Evolutionary conservation across 2,797 vertebrate species (phyloP).

Genomic region (Pristis pectinata): DNA sequence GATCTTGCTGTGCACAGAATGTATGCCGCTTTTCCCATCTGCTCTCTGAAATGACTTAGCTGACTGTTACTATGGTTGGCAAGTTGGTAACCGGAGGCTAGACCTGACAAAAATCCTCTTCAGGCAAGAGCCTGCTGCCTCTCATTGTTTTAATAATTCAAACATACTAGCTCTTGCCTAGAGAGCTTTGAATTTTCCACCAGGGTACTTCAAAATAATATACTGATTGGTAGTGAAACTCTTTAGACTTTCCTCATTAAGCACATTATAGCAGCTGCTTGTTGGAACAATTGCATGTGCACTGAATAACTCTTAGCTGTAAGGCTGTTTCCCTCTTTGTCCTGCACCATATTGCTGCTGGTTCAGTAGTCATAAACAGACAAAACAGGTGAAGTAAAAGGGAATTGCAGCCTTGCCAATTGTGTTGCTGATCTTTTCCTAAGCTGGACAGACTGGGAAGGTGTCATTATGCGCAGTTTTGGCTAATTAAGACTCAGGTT

Average conservation of each 20-base stretch:
- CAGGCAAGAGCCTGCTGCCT: neutral
- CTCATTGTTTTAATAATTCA: neutral
- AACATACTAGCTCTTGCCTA: neutral
- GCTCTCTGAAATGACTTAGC: neutral
- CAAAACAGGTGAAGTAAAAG: neutral
- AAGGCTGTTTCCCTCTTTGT: neutral
- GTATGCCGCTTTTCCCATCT: neutral
- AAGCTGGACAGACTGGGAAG: neutral
- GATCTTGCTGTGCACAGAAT: too few relatives aligned
- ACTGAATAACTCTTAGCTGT: neutral
- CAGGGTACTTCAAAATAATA: neutral
- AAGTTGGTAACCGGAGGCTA: neutral
- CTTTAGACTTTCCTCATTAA: neutral
- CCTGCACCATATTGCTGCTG: neutral
- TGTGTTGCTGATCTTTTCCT: neutral
- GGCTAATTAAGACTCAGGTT: neutral
- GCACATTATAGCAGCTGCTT: neutral
- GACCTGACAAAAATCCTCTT: neutral
- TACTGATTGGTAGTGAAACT: neutral
- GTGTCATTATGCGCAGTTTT: neutral
- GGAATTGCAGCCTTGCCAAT: neutral
- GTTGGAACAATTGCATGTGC: neutral
- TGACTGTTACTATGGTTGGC: neutral
- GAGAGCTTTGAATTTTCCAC: neutral
- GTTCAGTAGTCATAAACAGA: neutral